phyloP scores from a whole-genome alignment of 2,888 invertebrate genomes.

The Cantharis flavilabris region DNA sequence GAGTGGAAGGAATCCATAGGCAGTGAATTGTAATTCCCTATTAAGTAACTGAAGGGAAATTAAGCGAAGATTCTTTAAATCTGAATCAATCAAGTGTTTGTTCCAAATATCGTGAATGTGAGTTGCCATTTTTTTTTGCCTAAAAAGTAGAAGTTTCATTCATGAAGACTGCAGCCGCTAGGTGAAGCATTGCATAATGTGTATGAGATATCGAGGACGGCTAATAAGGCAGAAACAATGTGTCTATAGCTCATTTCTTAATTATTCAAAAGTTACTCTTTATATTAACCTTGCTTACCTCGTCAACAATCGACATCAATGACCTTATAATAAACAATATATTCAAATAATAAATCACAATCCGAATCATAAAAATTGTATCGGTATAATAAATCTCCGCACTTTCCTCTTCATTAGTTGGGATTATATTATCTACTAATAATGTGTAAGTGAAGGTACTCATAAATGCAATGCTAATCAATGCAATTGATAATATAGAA shows the following conservation, averaged over 20 bases:
- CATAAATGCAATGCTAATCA: background rate
- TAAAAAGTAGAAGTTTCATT: constrained; percentile 7
- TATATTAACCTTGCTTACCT: background rate
- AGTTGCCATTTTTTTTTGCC: constrained; percentile 31
- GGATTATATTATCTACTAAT: background rate
- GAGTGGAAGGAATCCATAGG: constrained; percentile 31
- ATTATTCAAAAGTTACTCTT: no score
- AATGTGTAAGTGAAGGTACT: background rate
- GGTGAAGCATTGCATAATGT: no score
- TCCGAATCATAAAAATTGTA: background rate
- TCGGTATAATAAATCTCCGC: background rate
- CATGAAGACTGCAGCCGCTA: no score
- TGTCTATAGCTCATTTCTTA: no score
- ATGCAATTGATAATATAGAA: background rate
- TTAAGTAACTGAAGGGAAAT: constrained; percentile 33
- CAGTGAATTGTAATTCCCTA: constrained; percentile 30
- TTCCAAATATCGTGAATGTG: constrained; percentile 37
- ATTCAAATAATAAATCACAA: background rate
- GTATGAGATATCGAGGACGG: no score
- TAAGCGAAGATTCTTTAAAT: constrained; percentile 33
- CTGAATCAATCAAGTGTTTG: constrained; percentile 30
- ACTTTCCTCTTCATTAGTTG: background rate
- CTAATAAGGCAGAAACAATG: no score
- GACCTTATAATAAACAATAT: background rate
- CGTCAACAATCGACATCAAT: background rate